These are phyloP conservation scores for Cossypha dichroa DNA, from an alignment of 2,797 vertebrate species.

Conservation along the genomic window DNA sequence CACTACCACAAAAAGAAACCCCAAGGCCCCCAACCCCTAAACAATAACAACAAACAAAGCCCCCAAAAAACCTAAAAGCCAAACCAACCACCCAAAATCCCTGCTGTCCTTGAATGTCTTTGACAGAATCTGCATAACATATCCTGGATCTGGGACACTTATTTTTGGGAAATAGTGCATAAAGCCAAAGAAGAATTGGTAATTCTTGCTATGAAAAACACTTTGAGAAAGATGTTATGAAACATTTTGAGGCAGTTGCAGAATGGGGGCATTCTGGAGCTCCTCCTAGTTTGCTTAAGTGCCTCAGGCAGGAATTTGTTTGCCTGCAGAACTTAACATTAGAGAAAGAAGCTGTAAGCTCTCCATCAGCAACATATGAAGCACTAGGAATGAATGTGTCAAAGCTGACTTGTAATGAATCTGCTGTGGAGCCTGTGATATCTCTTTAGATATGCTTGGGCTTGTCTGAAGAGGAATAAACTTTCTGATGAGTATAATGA, in stretches of 20 bases:
- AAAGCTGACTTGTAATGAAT: background rate
- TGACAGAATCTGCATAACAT: background rate
- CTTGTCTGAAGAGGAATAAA: conserved; percentile 11
- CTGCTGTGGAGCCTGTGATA: background rate
- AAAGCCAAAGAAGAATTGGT: background rate
- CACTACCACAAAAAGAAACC: too few relatives aligned
- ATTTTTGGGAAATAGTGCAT: background rate
- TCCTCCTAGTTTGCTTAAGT: background rate
- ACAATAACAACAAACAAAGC: background rate
- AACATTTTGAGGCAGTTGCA: background rate
- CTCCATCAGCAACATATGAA: background rate
- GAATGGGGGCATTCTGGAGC: background rate
- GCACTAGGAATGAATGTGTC: background rate
- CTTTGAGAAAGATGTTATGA: background rate
- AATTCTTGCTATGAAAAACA: background rate
- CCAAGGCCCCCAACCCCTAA: fast-evolving
- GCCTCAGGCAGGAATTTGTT: background rate
- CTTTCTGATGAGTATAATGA: background rate
- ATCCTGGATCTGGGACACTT: background rate
- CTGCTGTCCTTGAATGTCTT: background rate
- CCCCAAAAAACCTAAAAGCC: background rate
- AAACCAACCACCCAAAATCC: background rate
- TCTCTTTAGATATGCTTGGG: conserved; percentile 2
- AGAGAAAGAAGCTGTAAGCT: background rate
- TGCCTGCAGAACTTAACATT: background rate